A percentile compares a stretch with the other conserved stretches of the same genome.
These are phyloP conservation scores for Medauroidea extradentata DNA, from an alignment of 1,140 invertebrate genomes.

Conservation along the genomic window DNA sequence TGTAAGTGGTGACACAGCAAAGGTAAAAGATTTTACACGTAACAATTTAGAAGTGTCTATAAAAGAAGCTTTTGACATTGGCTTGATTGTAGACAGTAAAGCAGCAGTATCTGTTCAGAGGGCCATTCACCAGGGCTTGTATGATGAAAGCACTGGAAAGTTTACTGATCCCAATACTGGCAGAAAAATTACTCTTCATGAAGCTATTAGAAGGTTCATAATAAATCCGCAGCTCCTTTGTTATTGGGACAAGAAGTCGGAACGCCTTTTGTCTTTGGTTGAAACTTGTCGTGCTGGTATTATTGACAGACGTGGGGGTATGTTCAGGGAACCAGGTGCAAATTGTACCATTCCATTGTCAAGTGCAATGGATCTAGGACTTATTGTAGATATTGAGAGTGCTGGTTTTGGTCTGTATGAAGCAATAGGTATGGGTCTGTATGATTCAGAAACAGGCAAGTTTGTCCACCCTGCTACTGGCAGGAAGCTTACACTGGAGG, in stretches of 20 bases:
- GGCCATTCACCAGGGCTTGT: slow-evolving; percentile 81
- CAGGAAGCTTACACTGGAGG: slow-evolving; percentile 69
- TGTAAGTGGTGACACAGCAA: slow-evolving; percentile 67
- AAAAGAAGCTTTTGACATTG: slow-evolving; percentile 72
- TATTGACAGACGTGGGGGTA: slow-evolving; percentile 75
- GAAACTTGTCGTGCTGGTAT: slow-evolving; percentile 76
- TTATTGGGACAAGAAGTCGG: slow-evolving; percentile 69
- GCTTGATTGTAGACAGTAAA: slow-evolving; percentile 73
- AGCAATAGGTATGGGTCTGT: slow-evolving; percentile 75
- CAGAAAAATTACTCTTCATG: slow-evolving; percentile 73
- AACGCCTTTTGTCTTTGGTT: slow-evolving; percentile 63
- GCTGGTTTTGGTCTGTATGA: slow-evolving; percentile 78
- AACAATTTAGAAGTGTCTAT: slow-evolving; percentile 66
- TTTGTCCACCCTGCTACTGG: slow-evolving; percentile 81
- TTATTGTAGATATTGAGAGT: slow-evolving; percentile 81
- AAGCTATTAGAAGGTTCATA: slow-evolving; percentile 73
- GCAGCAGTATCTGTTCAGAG: slow-evolving; percentile 79
- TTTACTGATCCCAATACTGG: slow-evolving; percentile 72
- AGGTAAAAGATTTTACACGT: slow-evolving; percentile 61
- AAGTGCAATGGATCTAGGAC: slow-evolving; percentile 66
- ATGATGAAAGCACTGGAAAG: slow-evolving; percentile 75
- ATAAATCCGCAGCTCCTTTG: slow-evolving; percentile 75
- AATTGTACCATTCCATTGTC: slow-evolving; percentile 60
- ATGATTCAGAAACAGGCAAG: slow-evolving; percentile 61
- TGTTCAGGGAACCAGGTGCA: slow-evolving; percentile 67